These are phyloP conservation scores for Lithophane semibrunnea DNA, from an alignment of 2,888 invertebrate genomes.

Conservation along the genomic window DNA sequence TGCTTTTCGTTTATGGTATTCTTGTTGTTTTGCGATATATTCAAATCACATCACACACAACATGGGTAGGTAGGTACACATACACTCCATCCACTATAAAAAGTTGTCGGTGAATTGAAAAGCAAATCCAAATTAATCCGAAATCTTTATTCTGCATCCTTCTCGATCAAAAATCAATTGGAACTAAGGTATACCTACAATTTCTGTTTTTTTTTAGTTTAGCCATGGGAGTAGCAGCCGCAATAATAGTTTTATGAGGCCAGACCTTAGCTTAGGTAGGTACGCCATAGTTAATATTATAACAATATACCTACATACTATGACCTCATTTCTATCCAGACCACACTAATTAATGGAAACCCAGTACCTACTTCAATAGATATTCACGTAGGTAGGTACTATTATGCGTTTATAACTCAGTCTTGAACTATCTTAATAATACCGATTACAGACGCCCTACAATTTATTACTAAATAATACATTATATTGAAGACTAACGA, in stretches of 20 bases:
- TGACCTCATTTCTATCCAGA: slow-evolving; percentile 1
- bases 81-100: too few species aligned
- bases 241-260: too few species aligned
- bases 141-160: background rate
- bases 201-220: background rate
- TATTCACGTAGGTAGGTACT: background rate
- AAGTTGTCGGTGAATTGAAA: background rate
- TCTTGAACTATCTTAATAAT: background rate
- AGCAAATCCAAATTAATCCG: background rate
- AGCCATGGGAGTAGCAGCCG: background rate
- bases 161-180: background rate
- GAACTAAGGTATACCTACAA: background rate
- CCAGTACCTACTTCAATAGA: background rate
- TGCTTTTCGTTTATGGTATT: too few species aligned
- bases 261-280: too few species aligned
- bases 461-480: background rate
- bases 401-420: background rate
- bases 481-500: slow-evolving; percentile 11
- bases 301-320: background rate
- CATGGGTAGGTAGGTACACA: too few species aligned
- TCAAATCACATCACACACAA: background rate
- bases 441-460: slow-evolving; percentile 1
- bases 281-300: background rate
- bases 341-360: slow-evolving; percentile 6
- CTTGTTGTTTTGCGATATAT: background rate